Evolutionary conservation across 30 jellyfish, hydroid and myxozoan species (phyloP).

Genomic region (Nemopilema nomurai): DNA sequence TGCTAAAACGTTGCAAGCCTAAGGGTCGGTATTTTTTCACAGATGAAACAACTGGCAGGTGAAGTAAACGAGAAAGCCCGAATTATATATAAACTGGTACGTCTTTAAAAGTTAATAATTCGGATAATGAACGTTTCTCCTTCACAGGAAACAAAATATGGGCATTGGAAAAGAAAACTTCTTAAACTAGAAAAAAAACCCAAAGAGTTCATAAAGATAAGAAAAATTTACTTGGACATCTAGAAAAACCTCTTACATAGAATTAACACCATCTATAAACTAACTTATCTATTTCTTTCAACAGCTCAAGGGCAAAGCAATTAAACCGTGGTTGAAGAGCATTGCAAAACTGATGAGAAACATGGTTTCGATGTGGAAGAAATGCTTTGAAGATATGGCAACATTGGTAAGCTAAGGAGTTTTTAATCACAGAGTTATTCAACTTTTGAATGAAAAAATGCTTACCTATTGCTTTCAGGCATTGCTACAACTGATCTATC

Average conservation of each 20-base stretch:
- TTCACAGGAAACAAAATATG: too few species aligned
- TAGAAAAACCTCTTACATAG: too few species aligned
- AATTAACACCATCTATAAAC: too few species aligned
- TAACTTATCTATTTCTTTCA: background rate
- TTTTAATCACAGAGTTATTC: too few species aligned
- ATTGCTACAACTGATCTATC: too few species aligned
- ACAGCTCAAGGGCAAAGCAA: background rate
- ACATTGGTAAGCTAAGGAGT: background rate
- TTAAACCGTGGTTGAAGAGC: conserved; percentile 11
- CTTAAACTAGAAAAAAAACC: too few species aligned
- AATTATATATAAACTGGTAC: background rate
- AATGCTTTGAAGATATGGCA: background rate
- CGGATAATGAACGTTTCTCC: background rate
- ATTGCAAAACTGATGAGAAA: background rate
- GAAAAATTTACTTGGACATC: too few species aligned
- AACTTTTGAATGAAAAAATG: too few species aligned
- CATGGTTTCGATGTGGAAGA: background rate
- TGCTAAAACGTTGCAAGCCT: too few species aligned
- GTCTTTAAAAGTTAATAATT: background rate
- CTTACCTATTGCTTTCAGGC: too few species aligned
- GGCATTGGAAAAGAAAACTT: too few species aligned
- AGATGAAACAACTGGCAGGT: conserved; percentile 9
- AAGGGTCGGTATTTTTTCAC: background rate
- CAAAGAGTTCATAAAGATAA: too few species aligned
- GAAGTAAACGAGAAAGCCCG: conserved; percentile 8